Conservation (phyloP, 2,888 invertebrate genomes). For the Maniola hyperantus region DNA sequence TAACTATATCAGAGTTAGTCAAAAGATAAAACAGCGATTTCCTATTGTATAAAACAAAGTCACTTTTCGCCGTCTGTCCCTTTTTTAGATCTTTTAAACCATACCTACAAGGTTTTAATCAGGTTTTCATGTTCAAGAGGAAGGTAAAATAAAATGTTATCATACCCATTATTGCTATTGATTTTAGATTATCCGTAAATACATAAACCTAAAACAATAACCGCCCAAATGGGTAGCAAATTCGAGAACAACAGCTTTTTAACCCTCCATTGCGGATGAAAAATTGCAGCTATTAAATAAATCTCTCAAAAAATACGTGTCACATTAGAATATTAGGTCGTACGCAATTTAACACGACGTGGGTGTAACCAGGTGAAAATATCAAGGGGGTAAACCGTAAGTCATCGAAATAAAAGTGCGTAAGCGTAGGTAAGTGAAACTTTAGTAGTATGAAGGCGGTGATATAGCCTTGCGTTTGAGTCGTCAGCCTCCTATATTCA, state of each 20-base stretch:
- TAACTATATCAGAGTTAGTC: too few species aligned
- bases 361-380: slow-evolving; percentile 12
- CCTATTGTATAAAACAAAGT: too few species aligned
- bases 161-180: neutral
- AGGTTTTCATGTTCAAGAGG: too few species aligned
- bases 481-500: too few species aligned
- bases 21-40: too few species aligned
- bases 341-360: slow-evolving; percentile 30
- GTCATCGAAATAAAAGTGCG: too few species aligned
- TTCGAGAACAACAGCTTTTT: slow-evolving; percentile 20
- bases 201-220: slow-evolving; percentile 16
- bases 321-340: slow-evolving; percentile 38
- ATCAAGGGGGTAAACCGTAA: neutral
- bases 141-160: neutral
- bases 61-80: too few species aligned
- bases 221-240: slow-evolving; percentile 11
- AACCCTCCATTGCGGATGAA: slow-evolving; percentile 22
- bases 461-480: too few species aligned
- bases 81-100: too few species aligned
- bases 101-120: too few species aligned
- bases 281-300: slow-evolving; percentile 33
- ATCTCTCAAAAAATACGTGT: slow-evolving; percentile 30
- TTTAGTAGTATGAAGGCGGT: too few species aligned
- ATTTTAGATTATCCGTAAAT: slow-evolving; percentile 13
- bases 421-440: too few species aligned